Evolutionary conservation across 1,140 invertebrate species (phyloP).

Genomic region (Bombus ignitus): DNA sequence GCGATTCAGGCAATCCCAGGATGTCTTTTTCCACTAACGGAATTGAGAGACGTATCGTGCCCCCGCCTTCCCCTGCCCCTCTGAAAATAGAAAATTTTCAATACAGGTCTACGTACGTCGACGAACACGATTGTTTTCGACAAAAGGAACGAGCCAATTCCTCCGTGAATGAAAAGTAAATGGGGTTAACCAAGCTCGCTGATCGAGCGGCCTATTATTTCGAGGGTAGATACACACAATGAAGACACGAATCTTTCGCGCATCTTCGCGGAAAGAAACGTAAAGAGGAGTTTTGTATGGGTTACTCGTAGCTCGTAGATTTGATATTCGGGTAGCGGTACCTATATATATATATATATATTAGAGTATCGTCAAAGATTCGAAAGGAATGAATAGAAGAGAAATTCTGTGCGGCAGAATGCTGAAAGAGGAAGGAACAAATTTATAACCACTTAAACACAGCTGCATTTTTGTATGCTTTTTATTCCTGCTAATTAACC

Average conservation of each 20-base stretch:
- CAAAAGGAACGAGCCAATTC: constrained; percentile 60
- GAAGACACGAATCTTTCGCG: constrained; percentile 53
- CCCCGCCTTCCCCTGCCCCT: neutral
- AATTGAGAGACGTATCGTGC: constrained; percentile 31
- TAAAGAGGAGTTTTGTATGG: constrained; percentile 15
- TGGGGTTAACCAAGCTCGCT: constrained; percentile 66
- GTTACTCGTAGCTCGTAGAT: neutral
- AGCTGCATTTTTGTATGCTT: neutral
- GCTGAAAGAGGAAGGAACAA: neutral
- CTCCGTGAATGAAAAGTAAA: constrained; percentile 64
- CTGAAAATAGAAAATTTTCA: constrained; percentile 3
- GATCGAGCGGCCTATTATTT: constrained; percentile 59
- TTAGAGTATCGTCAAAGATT: neutral
- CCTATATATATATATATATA: no score
- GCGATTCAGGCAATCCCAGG: neutral
- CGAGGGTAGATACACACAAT: constrained; percentile 63
- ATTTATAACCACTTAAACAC: constrained; percentile 6
- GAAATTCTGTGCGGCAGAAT: neutral
- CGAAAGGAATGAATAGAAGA: neutral
- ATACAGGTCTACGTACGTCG: constrained; percentile 47
- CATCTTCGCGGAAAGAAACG: constrained; percentile 39
- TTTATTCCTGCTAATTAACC: constrained; percentile 51
- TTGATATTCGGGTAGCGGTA: neutral
- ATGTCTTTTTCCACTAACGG: neutral
- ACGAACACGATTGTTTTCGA: constrained; percentile 62